Evolutionary conservation across 2,888 invertebrate genomes (phyloP).

Genomic region (Epinotia bilunana): DNA sequence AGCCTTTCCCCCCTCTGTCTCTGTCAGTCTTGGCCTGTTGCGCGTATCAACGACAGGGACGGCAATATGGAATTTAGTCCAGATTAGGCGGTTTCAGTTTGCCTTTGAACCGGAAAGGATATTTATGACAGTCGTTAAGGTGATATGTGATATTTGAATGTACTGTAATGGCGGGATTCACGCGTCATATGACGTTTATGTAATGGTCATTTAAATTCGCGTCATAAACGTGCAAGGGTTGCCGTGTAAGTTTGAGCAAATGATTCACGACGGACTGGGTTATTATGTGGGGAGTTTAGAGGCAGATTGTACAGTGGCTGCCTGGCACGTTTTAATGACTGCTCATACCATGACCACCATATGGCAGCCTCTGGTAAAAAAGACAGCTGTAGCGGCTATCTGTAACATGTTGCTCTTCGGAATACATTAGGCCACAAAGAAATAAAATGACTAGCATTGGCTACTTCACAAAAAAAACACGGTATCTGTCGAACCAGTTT

Average conservation of each 20-base stretch:
- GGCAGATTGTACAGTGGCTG: too few species aligned
- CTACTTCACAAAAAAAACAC: too few species aligned
- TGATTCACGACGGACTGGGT: not conserved
- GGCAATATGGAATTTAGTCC: not conserved
- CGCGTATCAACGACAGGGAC: not conserved
- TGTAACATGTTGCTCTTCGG: too few species aligned
- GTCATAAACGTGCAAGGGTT: not conserved
- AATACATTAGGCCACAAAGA: too few species aligned
- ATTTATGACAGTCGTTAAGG: conserved; percentile 41
- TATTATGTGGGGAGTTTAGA: not conserved
- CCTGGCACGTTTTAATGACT: too few species aligned
- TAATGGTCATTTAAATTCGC: conserved; percentile 23
- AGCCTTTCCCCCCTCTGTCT: not conserved
- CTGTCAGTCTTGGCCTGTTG: not conserved
- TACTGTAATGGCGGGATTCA: conserved; percentile 20
- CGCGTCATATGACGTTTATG: conserved; percentile 18
- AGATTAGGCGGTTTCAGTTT: conserved; percentile 13
- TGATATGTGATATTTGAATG: conserved; percentile 45
- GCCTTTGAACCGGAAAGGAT: conserved; percentile 29
- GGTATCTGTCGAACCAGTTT: too few species aligned
- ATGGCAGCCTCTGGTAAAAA: too few species aligned
- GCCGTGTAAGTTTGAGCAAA: not conserved
- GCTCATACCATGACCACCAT: too few species aligned
- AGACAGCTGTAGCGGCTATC: too few species aligned
- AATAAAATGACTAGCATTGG: too few species aligned